Percentiles rank a stretch among this genome's conserved stretches.
Conservation (phyloP, 2,797 vertebrate species). For the Acanthis flammea region DNA sequence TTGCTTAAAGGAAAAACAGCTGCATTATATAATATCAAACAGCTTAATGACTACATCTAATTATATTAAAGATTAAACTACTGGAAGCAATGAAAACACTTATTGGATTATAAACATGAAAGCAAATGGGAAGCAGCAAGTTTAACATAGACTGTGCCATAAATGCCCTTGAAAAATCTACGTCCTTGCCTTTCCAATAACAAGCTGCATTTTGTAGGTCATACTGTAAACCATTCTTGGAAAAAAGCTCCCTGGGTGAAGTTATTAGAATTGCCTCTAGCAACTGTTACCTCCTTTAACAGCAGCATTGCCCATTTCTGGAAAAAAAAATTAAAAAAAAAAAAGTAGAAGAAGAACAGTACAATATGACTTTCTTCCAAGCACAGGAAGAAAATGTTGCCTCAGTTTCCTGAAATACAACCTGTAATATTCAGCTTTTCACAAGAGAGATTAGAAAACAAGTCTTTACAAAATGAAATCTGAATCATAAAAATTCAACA, state of each 20-base stretch:
- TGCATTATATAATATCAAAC: slow-evolving; percentile 19
- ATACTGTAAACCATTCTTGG: background rate
- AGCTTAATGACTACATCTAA: slow-evolving; percentile 18
- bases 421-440: background rate
- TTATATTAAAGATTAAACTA: slow-evolving; percentile 14
- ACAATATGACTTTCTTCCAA: background rate
- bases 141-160: background rate
- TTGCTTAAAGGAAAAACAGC: slow-evolving; percentile 5
- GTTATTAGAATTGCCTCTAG: background rate
- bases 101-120: slow-evolving; percentile 2
- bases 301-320: background rate
- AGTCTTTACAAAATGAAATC: background rate
- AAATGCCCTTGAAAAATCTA: background rate
- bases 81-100: background rate
- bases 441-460: background rate
- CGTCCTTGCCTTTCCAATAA: background rate
- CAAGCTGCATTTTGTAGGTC: background rate
- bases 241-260: background rate
- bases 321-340: background rate
- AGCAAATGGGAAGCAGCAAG: background rate
- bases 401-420: background rate
- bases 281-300: background rate
- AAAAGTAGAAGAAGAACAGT: background rate
- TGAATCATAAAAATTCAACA: background rate
- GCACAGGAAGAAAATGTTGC: background rate